Evolutionary conservation across 2,888 invertebrate genomes (phyloP).

Genomic region (Coleophora deauratella): DNA sequence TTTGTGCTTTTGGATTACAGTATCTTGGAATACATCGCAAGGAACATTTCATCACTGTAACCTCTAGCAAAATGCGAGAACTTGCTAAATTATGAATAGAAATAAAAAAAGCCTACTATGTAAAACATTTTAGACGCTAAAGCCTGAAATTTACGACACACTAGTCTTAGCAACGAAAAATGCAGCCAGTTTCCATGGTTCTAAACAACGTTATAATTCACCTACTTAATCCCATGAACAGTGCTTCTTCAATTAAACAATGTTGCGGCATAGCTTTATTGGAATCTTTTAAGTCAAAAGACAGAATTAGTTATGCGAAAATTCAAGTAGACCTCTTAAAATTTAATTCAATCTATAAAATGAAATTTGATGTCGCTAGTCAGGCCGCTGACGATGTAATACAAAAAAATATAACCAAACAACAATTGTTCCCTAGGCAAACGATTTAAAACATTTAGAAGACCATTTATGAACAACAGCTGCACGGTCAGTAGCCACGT

Average conservation of each 20-base stretch:
- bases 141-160: constrained; percentile 8
- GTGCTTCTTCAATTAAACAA: constrained; percentile 22
- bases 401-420: constrained; percentile 11
- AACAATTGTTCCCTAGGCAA: constrained; percentile 12
- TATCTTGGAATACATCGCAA: constrained; percentile 3
- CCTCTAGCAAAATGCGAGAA: constrained; percentile 17
- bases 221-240: constrained; percentile 23
- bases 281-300: constrained; percentile 18
- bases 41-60: constrained; percentile 17
- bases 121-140: constrained; percentile 6
- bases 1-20: constrained; percentile 2
- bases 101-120: constrained; percentile 9
- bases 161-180: constrained; percentile 12
- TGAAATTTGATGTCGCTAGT: constrained; percentile 12
- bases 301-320: constrained; percentile 15
- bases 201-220: constrained; percentile 18
- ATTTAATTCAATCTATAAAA: constrained; percentile 13
- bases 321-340: constrained; percentile 17
- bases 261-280: constrained; percentile 26
- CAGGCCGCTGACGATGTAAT: constrained; percentile 12
- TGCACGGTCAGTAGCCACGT: background rate
- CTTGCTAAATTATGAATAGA: constrained; percentile 13
- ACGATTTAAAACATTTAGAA: constrained; percentile 12
- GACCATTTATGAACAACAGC: constrained; percentile 3
- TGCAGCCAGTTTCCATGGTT: constrained; percentile 14